Base-by-base conservation (phyloP, 1,140 invertebrate genomes). In the Drosophila triauraria region DNA sequence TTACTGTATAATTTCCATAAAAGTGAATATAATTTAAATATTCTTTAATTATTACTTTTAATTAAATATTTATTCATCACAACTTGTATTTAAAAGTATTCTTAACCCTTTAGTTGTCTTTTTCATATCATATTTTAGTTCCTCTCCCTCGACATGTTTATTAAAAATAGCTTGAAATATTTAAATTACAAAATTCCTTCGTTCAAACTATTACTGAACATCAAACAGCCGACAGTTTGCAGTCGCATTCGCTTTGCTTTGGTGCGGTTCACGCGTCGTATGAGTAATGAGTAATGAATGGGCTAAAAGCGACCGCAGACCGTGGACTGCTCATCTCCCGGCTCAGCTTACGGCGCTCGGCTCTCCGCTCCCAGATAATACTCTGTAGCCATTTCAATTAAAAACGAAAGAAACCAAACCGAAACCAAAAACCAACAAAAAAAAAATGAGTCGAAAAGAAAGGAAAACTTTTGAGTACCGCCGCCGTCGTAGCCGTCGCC, bases 221-320 rank as follows among this genome's bases (percentile, higher is more conserved):
- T 70, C 67, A 68, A 70, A 70, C 62, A 50, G 20, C 30, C 20
- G 27, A 12, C 25, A 4, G 17, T 42, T 32, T 47, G 53, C 62
- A 65, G 54, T 59, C 27, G 46, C n/a, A 46, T 46, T 46, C 56
- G 48, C 54, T 25, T 59, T 35, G 53, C 67, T 78, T 77, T 78
- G 76, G 46, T 63, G 32, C 48, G 72, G 67, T 51, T 51, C 35
- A 88, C 57, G 76, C 77, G 84, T 86, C 84, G 83, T 86, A 88
- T 86, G 80, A 80, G 84, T 83, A 83, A 88, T 86, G 84, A 61
- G 84, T 88, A 80, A 63, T 74, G 54, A 72, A 74, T 72, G 70
- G 44, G 60, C 75, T 69, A 75, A 67, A 70, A 47, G 67, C 62
- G 20, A 71, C 48, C 68, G 44, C 67, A 76, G 65, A 71, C 53